Percentiles rank a stretch among this genome's conserved stretches.
Evolutionary conservation across 35 echinoderm and acorn worm species (phyloP).

Genomic region (Patiria miniata): DNA sequence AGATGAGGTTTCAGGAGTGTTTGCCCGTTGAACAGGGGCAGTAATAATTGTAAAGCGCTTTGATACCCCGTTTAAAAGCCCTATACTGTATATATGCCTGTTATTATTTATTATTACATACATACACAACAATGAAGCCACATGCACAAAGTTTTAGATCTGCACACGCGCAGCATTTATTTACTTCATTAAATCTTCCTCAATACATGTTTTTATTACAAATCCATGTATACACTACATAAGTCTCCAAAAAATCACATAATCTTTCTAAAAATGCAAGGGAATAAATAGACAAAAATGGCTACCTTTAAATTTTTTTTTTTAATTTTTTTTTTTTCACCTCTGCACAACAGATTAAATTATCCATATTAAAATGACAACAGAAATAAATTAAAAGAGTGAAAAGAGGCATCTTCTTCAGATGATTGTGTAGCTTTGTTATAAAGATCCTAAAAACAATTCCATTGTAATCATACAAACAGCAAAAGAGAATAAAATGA

Average conservation of each 20-base stretch:
- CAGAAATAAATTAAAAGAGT: neutral
- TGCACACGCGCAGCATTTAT: slow-evolving; percentile 28
- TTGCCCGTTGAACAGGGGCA: no score
- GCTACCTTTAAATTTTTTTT: neutral
- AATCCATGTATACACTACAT: slow-evolving; percentile 34
- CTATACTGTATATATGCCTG: no score
- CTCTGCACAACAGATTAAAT: neutral
- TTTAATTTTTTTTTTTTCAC: neutral
- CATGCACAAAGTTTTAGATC: neutral
- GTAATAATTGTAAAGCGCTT: no score
- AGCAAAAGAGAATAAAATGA: no score
- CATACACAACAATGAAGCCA: no score
- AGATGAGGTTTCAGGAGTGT: no score
- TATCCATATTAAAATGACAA: neutral
- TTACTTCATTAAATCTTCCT: slow-evolving; percentile 18
- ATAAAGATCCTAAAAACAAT: no score
- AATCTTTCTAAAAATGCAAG: slow-evolving; percentile 10
- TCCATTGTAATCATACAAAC: no score
- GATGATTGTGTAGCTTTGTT: neutral
- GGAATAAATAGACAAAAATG: slow-evolving; percentile 27
- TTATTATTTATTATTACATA: no score
- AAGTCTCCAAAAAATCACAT: slow-evolving; percentile 22
- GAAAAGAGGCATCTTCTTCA: neutral
- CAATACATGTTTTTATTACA: slow-evolving; percentile 22
- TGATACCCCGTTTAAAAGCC: no score